phyloP scores from a whole-genome alignment of 2,797 vertebrate species.

The Nannoperca australis region DNA sequence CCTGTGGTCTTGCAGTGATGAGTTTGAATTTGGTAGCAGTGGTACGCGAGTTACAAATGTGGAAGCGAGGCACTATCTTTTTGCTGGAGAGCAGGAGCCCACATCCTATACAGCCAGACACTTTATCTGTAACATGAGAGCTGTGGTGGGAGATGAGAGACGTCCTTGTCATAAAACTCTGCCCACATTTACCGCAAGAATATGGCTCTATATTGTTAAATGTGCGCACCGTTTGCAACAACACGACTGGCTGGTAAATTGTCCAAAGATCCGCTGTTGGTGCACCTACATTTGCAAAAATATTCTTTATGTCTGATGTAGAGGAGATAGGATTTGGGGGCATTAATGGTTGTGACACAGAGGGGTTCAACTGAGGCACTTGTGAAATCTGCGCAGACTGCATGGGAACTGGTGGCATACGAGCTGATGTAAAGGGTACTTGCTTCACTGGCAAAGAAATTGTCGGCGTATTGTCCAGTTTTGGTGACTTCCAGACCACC shows the following conservation, averaged over 20 bases:
- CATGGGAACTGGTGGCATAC: neutral
- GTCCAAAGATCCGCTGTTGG: constrained; percentile 81
- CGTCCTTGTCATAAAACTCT: constrained; percentile 62
- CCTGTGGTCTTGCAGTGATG: constrained; percentile 63
- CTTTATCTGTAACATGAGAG: constrained; percentile 69
- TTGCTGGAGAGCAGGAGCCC: constrained; percentile 80
- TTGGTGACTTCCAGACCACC: constrained; percentile 61
- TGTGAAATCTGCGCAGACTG: constrained; percentile 41
- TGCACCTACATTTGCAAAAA: constrained; percentile 64
- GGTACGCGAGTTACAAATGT: constrained; percentile 69
- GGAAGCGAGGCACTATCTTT: constrained; percentile 76
- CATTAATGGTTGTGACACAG: constrained; percentile 21
- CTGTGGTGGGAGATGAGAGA: constrained; percentile 72
- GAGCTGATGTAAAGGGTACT: constrained; percentile 30
- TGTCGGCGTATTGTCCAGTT: neutral
- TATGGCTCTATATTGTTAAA: constrained; percentile 64
- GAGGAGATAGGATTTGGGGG: constrained; percentile 24
- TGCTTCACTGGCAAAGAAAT: constrained; percentile 22
- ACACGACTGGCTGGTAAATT: constrained; percentile 81
- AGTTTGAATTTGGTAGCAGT: constrained; percentile 64
- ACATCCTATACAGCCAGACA: constrained; percentile 82
- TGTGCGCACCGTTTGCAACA: constrained; percentile 50
- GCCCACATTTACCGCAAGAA: constrained; percentile 75
- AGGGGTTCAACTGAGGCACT: constrained; percentile 53
- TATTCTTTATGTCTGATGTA: constrained; percentile 36